phyloP scores from a whole-genome alignment of 2,888 invertebrate genomes.

The Eulithis testata region DNA sequence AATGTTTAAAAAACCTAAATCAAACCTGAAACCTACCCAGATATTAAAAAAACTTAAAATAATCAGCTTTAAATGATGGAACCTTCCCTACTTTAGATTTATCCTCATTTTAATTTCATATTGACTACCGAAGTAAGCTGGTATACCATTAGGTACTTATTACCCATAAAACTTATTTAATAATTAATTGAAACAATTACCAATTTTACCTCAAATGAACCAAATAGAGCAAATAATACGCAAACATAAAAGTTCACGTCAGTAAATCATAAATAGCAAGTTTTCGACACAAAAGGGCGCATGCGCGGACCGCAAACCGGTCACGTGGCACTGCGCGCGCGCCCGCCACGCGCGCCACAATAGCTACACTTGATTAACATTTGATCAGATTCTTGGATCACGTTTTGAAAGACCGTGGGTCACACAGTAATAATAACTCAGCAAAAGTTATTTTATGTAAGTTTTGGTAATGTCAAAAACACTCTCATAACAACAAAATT shows the following conservation, averaged over 20 bases:
- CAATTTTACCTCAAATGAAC: conserved; percentile 7
- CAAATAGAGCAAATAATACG: conserved; percentile 37
- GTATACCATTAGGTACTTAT: too few relatives aligned
- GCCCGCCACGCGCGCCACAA: conserved; percentile 70
- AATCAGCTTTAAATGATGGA: too few relatives aligned
- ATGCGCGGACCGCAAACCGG: conserved; percentile 64
- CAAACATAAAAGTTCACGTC: conserved; percentile 44
- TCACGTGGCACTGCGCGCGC: conserved; percentile 77
- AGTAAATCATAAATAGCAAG: conserved; percentile 52
- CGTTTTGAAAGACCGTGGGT: conserved; percentile 8
- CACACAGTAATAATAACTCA: conserved; percentile 17
- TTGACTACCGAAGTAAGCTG: too few relatives aligned
- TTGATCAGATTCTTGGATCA: conserved; percentile 29
- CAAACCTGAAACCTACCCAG: too few relatives aligned
- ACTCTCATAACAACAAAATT: too few relatives aligned
- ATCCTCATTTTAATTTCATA: neutral
- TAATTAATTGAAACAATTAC: neutral
- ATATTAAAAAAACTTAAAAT: too few relatives aligned
- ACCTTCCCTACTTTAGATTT: neutral
- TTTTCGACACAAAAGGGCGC: conserved; percentile 73
- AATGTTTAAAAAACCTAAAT: too few relatives aligned
- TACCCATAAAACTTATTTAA: too few relatives aligned
- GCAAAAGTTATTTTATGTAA: neutral
- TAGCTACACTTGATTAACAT: conserved; percentile 35
- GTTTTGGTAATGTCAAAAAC: too few relatives aligned